phyloP scores from a whole-genome alignment of 2,888 invertebrate genomes.

The Coremacera marginata region DNA sequence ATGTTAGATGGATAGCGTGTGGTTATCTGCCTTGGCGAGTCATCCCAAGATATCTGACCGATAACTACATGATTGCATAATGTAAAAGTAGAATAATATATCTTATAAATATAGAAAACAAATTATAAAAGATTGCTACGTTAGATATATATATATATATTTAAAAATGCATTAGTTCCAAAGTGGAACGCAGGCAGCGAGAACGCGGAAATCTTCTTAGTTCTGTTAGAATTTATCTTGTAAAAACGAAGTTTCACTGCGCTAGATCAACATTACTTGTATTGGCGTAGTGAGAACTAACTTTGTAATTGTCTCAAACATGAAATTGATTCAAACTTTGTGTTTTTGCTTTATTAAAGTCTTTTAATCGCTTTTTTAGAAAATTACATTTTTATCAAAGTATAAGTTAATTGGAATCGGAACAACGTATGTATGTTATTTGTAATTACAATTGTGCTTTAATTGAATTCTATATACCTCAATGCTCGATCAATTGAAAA shows the following conservation, averaged over 20 bases:
- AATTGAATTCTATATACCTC: conserved; percentile 2
- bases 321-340: background rate
- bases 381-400: conserved; percentile 6
- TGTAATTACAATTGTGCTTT: conserved; percentile 8
- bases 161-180: too few relatives aligned
- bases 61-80: conserved; percentile 16
- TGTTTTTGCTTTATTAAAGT: conserved; percentile 8
- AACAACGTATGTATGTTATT: conserved; percentile 3
- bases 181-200: too few relatives aligned
- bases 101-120: conserved; percentile 27
- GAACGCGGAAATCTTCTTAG: too few relatives aligned
- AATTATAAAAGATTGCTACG: conserved; percentile 18
- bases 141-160: background rate
- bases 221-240: background rate
- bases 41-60: background rate
- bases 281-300: background rate
- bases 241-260: background rate
- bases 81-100: conserved; percentile 26
- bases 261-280: background rate
- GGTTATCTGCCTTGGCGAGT: background rate
- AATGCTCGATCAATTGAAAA: background rate
- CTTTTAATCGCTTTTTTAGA: conserved; percentile 4
- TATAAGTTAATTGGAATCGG: background rate
- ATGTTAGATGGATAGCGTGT: conserved; percentile 4
- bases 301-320: conserved; percentile 14